Percentiles rank a stretch among this genome's conserved stretches.
Conservation (phyloP, 2,113 vertebrate species). For the Sylvia atricapilla region DNA sequence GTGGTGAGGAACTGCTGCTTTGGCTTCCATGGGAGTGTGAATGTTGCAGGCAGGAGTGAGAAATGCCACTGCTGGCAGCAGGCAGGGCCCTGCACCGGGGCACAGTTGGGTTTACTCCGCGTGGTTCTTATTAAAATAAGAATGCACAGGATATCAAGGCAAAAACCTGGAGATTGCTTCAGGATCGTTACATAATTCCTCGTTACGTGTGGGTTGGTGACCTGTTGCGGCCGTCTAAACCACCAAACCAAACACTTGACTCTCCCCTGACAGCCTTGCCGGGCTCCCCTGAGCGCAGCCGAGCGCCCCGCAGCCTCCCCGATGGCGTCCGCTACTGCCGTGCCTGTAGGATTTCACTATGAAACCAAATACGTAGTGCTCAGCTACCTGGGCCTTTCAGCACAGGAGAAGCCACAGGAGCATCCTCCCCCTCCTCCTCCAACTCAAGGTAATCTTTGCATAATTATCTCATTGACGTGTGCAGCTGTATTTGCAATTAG, state of each 20-base stretch:
- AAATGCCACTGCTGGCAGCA: neutral
- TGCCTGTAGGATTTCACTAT: conserved; percentile 91
- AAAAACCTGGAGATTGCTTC: neutral
- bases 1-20: neutral
- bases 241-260: neutral
- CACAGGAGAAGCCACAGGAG: conserved; percentile 67
- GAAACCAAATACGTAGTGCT: conserved; percentile 94
- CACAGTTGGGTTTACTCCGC: neutral
- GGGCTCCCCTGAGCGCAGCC: neutral
- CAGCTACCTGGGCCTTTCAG: conserved; percentile 84
- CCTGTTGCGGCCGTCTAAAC: neutral
- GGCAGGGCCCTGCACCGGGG: neutral
- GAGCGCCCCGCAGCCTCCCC: neutral
- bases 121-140: neutral
- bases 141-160: neutral
- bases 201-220: neutral
- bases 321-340: conserved; percentile 76
- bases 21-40: neutral
- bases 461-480: neutral
- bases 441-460: conserved; percentile 63
- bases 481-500: rapidly evolving
- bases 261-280: conserved; percentile 36
- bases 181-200: neutral
- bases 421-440: conserved; percentile 42
- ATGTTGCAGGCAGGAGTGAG: neutral